Conservation (phyloP, 2,888 invertebrate genomes). For the Lasius fuliginosus region DNA sequence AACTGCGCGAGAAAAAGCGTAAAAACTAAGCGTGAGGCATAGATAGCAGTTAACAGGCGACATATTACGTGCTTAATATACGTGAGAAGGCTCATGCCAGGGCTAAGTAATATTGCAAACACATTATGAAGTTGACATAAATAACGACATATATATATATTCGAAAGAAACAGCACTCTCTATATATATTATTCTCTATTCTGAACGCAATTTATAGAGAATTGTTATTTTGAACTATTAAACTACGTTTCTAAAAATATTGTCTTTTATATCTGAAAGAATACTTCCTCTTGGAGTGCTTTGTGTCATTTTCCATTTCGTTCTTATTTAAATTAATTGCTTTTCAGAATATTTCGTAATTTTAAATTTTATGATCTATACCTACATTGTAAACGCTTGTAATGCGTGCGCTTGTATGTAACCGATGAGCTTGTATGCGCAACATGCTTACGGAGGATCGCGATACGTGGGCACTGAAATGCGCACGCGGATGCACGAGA, state of each 20-base stretch:
- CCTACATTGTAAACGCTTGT: neutral
- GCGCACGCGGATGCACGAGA: slow-evolving; percentile 54
- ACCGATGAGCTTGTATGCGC: slow-evolving; percentile 1
- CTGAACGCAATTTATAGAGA: neutral
- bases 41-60: neutral
- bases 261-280: neutral
- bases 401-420: neutral
- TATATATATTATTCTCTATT: neutral
- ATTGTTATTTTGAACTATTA: neutral
- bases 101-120: neutral
- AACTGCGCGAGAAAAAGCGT: slow-evolving; percentile 14
- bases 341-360: neutral
- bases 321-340: neutral
- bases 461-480: slow-evolving; percentile 25
- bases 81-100: neutral
- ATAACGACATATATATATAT: neutral
- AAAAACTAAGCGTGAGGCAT: slow-evolving; percentile 17
- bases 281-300: neutral
- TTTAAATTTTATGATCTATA: neutral
- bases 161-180: neutral
- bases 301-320: neutral
- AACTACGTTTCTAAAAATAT: neutral
- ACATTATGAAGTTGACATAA: neutral
- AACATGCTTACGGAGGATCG: slow-evolving; percentile 11
- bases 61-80: slow-evolving; percentile 13